Conservation (phyloP, 1,140 invertebrate genomes). For the Homalodisca vitripennis region DNA sequence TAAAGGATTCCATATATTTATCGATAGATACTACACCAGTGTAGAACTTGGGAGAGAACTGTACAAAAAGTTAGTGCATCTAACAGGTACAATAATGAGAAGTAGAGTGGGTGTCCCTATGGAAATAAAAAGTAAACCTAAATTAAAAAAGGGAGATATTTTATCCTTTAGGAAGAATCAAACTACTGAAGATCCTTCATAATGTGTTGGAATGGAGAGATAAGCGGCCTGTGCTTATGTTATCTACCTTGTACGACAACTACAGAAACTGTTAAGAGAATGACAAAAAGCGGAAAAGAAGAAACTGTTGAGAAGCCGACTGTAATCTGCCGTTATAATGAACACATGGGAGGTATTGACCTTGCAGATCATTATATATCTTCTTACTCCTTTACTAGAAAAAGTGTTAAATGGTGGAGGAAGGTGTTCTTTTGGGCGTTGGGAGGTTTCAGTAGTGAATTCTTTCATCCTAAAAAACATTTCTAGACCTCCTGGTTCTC, state of each 20-base stretch:
- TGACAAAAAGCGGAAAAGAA: conserved; percentile 19
- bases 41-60: conserved; percentile 23
- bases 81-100: conserved; percentile 22
- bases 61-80: conserved; percentile 11
- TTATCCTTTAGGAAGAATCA: conserved; percentile 13
- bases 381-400: conserved; percentile 29
- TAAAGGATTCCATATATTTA: conserved; percentile 23
- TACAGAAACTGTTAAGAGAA: conserved; percentile 16
- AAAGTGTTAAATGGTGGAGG: conserved; percentile 24
- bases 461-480: conserved; percentile 24
- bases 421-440: conserved; percentile 5
- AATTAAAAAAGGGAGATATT: conserved; percentile 6
- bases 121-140: conserved; percentile 23
- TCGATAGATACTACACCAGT: conserved; percentile 27
- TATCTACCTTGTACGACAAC: conserved; percentile 24
- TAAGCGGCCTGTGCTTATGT: conserved; percentile 11
- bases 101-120: conserved; percentile 1
- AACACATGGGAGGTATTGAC: conserved; percentile 24
- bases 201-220: conserved; percentile 24
- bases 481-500: not conserved
- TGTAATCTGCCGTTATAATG: conserved; percentile 17
- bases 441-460: conserved; percentile 25
- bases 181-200: conserved; percentile 24
- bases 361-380: too few relatives aligned
- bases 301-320: conserved; percentile 18